phyloP scores from a whole-genome alignment of 2,888 invertebrate genomes.

The Dysmachus trigonus region DNA sequence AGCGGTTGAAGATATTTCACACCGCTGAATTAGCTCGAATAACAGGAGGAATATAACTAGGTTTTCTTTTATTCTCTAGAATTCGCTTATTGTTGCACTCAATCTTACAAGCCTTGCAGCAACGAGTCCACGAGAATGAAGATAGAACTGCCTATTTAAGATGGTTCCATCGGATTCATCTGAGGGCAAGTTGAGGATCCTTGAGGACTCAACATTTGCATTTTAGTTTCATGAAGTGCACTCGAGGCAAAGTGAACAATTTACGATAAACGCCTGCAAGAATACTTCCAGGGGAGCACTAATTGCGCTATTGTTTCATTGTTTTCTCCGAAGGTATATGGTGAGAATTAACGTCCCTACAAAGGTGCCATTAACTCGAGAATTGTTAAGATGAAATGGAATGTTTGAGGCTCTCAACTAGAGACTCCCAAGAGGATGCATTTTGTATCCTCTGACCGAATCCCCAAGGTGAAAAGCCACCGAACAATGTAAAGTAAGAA shows the following conservation, averaged over 20 bases:
- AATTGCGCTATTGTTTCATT: background rate
- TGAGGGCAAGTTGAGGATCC: background rate
- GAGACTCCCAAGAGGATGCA: background rate
- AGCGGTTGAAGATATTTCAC: background rate
- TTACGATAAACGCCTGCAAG: background rate
- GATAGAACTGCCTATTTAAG: background rate
- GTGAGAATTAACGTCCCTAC: background rate
- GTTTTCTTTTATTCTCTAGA: background rate
- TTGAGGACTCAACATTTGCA: background rate
- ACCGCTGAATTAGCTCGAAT: background rate
- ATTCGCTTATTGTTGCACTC: background rate
- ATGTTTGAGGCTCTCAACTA: background rate
- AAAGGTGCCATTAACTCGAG: background rate
- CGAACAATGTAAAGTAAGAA: background rate
- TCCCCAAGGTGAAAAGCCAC: background rate
- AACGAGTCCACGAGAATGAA: background rate
- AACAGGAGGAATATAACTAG: background rate
- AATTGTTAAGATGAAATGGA: background rate
- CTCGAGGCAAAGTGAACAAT: background rate
- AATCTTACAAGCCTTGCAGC: background rate
- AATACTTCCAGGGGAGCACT: background rate
- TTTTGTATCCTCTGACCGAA: background rate
- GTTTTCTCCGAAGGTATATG: background rate
- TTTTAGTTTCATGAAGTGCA: background rate
- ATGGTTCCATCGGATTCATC: background rate